Percentiles rank a stretch among this genome's conserved stretches.
Conservation (phyloP, 2,888 invertebrate genomes). For the Ernsta delagoae region DNA sequence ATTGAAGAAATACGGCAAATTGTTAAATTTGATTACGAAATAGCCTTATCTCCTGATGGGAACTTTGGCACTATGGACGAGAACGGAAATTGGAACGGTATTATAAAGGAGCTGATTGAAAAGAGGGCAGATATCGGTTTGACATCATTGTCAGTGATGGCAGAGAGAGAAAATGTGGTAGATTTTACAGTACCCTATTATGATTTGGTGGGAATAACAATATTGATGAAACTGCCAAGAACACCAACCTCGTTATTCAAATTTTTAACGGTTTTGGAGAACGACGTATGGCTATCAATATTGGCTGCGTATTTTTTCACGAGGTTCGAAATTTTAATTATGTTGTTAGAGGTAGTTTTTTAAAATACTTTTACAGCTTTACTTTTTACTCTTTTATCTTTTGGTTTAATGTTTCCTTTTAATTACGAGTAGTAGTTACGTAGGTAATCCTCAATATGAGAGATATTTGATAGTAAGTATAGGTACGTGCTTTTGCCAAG, state of each 20-base stretch:
- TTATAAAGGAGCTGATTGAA: conserved; percentile 92
- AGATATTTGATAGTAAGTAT: too few relatives aligned
- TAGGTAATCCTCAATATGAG: too few relatives aligned
- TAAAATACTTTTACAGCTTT: background rate
- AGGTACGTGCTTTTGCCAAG: too few relatives aligned
- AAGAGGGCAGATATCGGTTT: conserved; percentile 97
- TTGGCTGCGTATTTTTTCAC: conserved; percentile 98
- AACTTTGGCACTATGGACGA: conserved; percentile 95
- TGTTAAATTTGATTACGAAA: conserved; percentile 95
- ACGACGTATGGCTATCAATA: conserved; percentile 98
- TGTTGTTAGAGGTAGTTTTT: background rate
- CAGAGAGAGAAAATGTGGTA: conserved; percentile 97
- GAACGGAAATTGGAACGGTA: conserved; percentile 93
- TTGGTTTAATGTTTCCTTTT: too few relatives aligned
- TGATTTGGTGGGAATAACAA: conserved; percentile 98
- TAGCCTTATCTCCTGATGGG: conserved; percentile 91
- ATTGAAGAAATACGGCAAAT: conserved; percentile 94
- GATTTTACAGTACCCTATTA: conserved; percentile 99
- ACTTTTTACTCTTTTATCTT: too few relatives aligned
- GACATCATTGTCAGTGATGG: conserved; percentile 98
- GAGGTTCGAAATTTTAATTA: conserved; percentile 79
- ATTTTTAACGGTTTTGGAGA: conserved; percentile 97
- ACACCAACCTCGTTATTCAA: conserved; percentile 97
- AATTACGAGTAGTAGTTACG: too few relatives aligned
- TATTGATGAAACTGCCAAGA: conserved; percentile 96